Base-by-base conservation (phyloP, 2,888 invertebrate genomes). In the Nycteola revayana region DNA sequence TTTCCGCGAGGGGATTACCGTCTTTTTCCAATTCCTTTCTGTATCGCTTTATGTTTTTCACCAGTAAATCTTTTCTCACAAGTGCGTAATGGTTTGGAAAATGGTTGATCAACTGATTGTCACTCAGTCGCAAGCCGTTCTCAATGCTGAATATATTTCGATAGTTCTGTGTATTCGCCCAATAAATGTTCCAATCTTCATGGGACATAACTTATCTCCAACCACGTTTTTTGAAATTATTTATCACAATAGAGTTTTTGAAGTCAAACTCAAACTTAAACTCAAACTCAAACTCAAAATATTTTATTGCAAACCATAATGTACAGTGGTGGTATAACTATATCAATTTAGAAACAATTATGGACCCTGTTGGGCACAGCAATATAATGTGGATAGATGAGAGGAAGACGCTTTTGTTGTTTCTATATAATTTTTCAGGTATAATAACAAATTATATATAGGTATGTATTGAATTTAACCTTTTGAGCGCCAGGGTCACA, bases 71-170 rank as follows among this genome's bases (percentile, higher is more conserved):
- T 81, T 99, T 99, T 4, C 98, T 91, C 0, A 97, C 96, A 32
- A 98, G 83, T 76, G 98, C 98, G 67, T 97, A 96, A 48, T 98
- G 97, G 76, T 97, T 98, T 0, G 98, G 98, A 72, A 97, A 98
- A 75, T 98, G 98, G 81, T 97, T 98, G 43, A 98, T 96, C 25
- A 96, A 90, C 81, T 97, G 97, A 83, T 96, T 95, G 74, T 97
- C 97, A 51, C 93, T 93, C 34, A 79, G 64, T 24, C 77, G 62
- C 33, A 58, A 60, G 0, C 70, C 68, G 17, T 40, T 66, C 8
- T 79, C 78, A 14, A 67, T 36, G 27, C 51, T 96, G 70, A 98
- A 98, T 47, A 98, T 91, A 67, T 92, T 95, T 34, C 97, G 90
- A 61, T 96, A 96, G 7, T 95, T 96, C 58, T 94, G 93, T 1